A percentile compares a stretch with the other conserved stretches of the same genome.
These are phyloP conservation scores for Porites divaricata DNA, from an alignment of 92 coral and sea anemone genomes.

Conservation along the genomic window DNA sequence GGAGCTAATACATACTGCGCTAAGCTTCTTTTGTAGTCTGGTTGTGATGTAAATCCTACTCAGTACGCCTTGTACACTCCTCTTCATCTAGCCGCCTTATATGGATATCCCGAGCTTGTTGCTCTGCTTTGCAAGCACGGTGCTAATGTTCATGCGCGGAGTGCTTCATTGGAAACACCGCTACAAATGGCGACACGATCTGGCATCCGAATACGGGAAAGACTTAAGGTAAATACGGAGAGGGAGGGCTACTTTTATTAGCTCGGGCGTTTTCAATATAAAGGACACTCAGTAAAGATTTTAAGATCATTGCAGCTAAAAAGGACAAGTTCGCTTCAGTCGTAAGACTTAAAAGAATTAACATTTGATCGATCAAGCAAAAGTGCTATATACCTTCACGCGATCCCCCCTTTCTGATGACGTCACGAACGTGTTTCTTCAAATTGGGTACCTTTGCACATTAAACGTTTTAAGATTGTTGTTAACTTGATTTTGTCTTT, in stretches of 20 bases:
- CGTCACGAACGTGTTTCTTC: too few relatives aligned
- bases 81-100: constrained; percentile 67
- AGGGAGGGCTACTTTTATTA: neutral
- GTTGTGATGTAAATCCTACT: constrained; percentile 37
- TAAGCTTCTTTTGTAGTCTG: constrained; percentile 45
- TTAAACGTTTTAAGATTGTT: too few relatives aligned
- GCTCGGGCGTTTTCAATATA: too few relatives aligned
- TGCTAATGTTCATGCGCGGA: constrained; percentile 69
- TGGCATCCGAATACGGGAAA: constrained; percentile 61
- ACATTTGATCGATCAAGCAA: too few relatives aligned
- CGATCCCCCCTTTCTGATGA: too few relatives aligned
- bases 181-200: constrained; percentile 65
- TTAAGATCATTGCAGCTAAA: too few relatives aligned
- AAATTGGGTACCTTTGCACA: too few relatives aligned
- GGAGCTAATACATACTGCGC: constrained; percentile 56
- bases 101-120: constrained; percentile 59
- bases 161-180: constrained; percentile 58
- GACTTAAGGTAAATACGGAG: constrained; percentile 22
- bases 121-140: constrained; percentile 65
- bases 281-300: too few relatives aligned
- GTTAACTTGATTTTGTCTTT: too few relatives aligned
- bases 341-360: too few relatives aligned
- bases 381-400: too few relatives aligned
- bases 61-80: constrained; percentile 49
- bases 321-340: too few relatives aligned